Conservation (phyloP, 1,140 invertebrate genomes). For the Berghia stephanieae region DNA sequence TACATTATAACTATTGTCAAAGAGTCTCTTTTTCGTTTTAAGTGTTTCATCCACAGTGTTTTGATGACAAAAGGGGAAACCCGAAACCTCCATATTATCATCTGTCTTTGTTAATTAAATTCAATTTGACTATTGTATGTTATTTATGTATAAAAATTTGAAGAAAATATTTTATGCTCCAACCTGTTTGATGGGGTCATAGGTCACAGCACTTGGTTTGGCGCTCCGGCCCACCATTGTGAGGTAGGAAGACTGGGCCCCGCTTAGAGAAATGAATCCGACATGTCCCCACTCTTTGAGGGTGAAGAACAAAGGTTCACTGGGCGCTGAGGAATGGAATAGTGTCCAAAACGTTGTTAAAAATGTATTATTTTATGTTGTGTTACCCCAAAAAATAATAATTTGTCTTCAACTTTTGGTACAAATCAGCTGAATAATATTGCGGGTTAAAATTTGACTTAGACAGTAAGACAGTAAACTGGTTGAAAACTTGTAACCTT, state of each 20-base stretch:
- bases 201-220: constrained; percentile 50
- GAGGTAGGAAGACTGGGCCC: constrained; percentile 37
- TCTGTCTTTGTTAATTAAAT: too few species aligned
- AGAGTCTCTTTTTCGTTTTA: too few species aligned
- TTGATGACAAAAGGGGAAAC: too few species aligned
- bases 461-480: not conserved
- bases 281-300: constrained; percentile 48
- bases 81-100: too few species aligned
- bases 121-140: not conserved
- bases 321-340: constrained; percentile 40
- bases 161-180: too few species aligned
- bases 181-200: constrained; percentile 56
- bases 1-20: too few species aligned
- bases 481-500: too few species aligned
- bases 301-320: constrained; percentile 49
- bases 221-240: constrained; percentile 46
- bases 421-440: not conserved
- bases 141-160: constrained; percentile 9
- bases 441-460: not conserved
- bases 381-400: too few species aligned
- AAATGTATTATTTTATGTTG: too few species aligned
- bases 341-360: too few species aligned
- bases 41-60: too few species aligned
- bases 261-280: constrained; percentile 50
- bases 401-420: not conserved